Evolutionary conservation across 2,888 invertebrate species (phyloP), one percentile per base, ranked within the genome.

Genomic region (Kuschelorhynchus macadamiae): DNA sequence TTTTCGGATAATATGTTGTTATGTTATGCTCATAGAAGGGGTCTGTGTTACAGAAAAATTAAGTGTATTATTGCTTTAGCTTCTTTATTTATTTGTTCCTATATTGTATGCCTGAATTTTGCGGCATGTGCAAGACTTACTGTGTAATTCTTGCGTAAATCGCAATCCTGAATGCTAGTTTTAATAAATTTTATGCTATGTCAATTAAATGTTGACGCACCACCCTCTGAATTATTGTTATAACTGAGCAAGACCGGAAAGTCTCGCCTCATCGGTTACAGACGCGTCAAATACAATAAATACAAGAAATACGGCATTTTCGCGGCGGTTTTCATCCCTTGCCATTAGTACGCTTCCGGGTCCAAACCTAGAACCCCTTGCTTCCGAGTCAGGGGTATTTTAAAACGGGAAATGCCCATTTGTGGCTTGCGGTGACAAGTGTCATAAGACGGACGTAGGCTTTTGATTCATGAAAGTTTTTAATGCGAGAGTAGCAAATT

Each of bases 321-420:
- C 1, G 5, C 8, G 18, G 41, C 25, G 21, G 30, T 57, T 44
- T 18, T 25, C 36, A 42, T 65, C 21, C 21, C 42, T 44, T 21
- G 59, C 66, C 66, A 66, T 66, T 66, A 66, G 63, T 41, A n/a
- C 1, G 41, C 21, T 49, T 60, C 60, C 60, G 60, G 47, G 14
- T 60, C 49, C 49, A 39, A 41, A 55, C 55, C 57, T 42, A 50
- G 9, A 11, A 18, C 11, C 41, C 16, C 12, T 32, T 56, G 14
- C 42, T 63, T 50, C 57, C 67, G 47, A 41, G 47, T 30, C 41
- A 30, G 55, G 47, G 16, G 18, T 16, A 47, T 55, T 80, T 82
- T 83, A 81, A 82, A 83, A 81, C 80, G 80, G 83, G 82, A 82
- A 80, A 76, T 77, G 76, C 80, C 79, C 80, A 82, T 82, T 82